Evolutionary conservation across 2,113 vertebrate genomes (phyloP), one percentile per base, ranked within the genome.

Genomic region (Bothrops jararaca): DNA sequence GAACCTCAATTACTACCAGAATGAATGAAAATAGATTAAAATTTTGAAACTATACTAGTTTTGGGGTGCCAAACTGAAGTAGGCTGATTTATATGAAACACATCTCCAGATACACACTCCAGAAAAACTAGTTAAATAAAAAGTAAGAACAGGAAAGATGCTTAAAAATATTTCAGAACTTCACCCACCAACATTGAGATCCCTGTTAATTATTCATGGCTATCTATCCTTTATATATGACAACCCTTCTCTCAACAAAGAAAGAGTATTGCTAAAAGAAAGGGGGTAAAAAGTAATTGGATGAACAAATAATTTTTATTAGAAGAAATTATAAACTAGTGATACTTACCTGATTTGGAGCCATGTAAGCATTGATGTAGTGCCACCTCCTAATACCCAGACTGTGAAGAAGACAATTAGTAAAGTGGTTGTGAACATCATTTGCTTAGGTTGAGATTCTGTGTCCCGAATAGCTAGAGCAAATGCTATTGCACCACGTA

Each of bases 261-360:
- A 48, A 12, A 3, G 0, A 0, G 22, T 1, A 0, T 20, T 10
- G 20, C 80, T 15, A 56, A 5, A 42, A 20, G 42, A 64, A 52
- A 92, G 53, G 15, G 0, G 50, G 29, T 4, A 34, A 80, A 26
- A 90, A 69, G 12, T 0, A 7, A 39, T 80, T 0, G 50, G 86
- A 0, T 50, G 34, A 13, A 45, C 0, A 1, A 91, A 64, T 6
- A 42, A 0, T 0, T 48, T 89, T 26, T 45, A 0, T 11, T 52
- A n/a, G 45, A 18, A 15, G 54, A 23, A 1, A 1, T 4, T 64
- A 8, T 64, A 42, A 13, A 3, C 58, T 39, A 80, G 7, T 23
- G 88, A 20, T 5, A 97, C 98, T 95, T 50, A 99, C 98, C 98
- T 98, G 97, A 99, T 98, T 91, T 98, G 96, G 89, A 99, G 98